Conservation (phyloP, 2,797 vertebrate species). For the Sebastes oblongus region DNA sequence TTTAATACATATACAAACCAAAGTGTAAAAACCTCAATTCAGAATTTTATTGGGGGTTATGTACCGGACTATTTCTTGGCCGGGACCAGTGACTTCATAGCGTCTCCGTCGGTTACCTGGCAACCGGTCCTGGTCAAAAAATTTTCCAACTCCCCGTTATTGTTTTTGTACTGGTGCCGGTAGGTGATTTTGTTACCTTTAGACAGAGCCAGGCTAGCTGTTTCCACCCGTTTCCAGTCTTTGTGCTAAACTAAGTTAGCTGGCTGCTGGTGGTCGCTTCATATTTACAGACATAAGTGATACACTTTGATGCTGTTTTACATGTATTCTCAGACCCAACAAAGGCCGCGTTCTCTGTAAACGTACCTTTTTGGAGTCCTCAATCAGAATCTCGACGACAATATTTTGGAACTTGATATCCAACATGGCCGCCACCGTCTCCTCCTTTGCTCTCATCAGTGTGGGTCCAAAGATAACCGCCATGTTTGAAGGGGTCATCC, state of each 20-base stretch:
- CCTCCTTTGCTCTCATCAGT: slow-evolving; percentile 94
- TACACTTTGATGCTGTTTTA: background rate
- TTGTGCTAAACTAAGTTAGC: background rate
- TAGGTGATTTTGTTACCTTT: background rate
- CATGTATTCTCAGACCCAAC: background rate
- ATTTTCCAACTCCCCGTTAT: background rate
- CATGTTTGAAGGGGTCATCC: slow-evolving; percentile 97
- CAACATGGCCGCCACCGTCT: slow-evolving; percentile 98
- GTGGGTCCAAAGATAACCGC: slow-evolving; percentile 97
- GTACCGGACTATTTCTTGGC: background rate
- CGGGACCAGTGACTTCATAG: background rate
- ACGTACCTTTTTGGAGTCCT: slow-evolving; percentile 90
- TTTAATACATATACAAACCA: background rate
- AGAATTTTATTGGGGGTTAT: background rate
- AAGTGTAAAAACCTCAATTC: background rate
- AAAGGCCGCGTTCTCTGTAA: background rate
- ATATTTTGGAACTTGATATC: slow-evolving; percentile 99
- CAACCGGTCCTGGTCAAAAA: background rate
- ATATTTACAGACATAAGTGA: background rate
- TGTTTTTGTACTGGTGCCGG: background rate
- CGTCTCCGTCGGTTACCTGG: no score
- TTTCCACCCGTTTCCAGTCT: background rate
- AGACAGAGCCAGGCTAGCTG: background rate
- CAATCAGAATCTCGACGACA: slow-evolving; percentile 95
- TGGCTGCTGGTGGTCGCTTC: background rate